Base-by-base conservation (phyloP, 1,140 invertebrate species). In the Potamilus streckersoni region DNA sequence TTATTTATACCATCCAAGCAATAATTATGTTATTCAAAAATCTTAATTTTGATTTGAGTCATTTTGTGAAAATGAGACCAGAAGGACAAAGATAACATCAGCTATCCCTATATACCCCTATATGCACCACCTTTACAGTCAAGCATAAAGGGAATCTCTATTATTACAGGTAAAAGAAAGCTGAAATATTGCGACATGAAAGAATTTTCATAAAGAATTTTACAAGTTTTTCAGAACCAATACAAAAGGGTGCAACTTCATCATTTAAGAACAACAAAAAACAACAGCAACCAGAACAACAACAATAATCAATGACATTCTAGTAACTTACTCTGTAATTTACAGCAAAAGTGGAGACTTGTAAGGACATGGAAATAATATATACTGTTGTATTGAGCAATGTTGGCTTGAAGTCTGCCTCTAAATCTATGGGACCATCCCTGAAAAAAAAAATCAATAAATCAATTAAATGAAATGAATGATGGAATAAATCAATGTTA, bases 351-450 rank as follows among this genome's bases (percentile, higher is more conserved):
- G 98, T 99, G 14, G 96, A 96, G 75, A 99, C 94, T 92, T 99
- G 98, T 71, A 99, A 91, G 14, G 97, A 93, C 93, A 99, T 95
- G 14, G 97, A 98, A 82, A 99, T 97, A 67, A 99, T 96, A 89
- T 99, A 99, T 8, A 99, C 97, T 31, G 97, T 98, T 82, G 97
- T 98, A 88, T 99, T 99, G 14, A 99, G 91, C 65, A 99, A 92
- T 89, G 95, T 97, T 57, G 97, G 96, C 87, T 96, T 93, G 90
- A 99, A 99, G 82, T 94, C 93, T 70, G 94, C 93, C 76, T 97
- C 95, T 82, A 98, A 93, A 83, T 98, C 95, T 20, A 87, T 82
- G 81, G 89, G 84, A 73, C 88, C 90, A 55, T 84, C 83, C 71
- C 82, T 84, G 75, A 16, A 78, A 49, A 49, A 6, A 49, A 11